A percentile compares a stretch with the other conserved stretches of the same genome.
phyloP scores from a whole-genome alignment of 1,140 invertebrate species.

The Cephus cinctus region DNA sequence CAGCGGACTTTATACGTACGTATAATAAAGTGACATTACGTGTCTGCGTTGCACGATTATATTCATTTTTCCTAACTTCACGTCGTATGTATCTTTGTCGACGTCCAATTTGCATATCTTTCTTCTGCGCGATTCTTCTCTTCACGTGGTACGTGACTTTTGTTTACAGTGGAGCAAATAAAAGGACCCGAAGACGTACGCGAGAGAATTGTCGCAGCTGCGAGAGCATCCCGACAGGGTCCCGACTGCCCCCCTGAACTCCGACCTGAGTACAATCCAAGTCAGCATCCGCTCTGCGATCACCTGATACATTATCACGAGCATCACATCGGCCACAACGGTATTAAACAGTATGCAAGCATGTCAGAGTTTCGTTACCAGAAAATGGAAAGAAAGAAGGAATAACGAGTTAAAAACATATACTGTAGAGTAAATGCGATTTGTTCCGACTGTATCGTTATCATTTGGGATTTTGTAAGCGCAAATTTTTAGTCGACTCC shows the following conservation, averaged over 20 bases:
- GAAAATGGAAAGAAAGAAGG: not conserved
- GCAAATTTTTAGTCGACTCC: no score
- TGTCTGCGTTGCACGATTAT: conserved; percentile 1
- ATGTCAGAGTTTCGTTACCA: no score
- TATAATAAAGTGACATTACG: conserved; percentile 25
- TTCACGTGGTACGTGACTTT: no score
- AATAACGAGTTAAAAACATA: no score
- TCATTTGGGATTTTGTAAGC: no score
- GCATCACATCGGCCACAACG: conserved; percentile 49
- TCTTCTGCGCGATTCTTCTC: not conserved
- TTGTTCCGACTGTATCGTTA: no score
- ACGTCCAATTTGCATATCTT: no score
- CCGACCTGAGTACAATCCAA: conserved; percentile 52
- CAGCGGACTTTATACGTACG: conserved; percentile 85
- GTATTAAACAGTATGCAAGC: conserved; percentile 28
- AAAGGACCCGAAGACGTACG: conserved; percentile 69
- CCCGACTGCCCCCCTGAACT: conserved; percentile 62
- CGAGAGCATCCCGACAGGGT: conserved; percentile 60
- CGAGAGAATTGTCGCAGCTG: conserved; percentile 69
- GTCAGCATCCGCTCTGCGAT: conserved; percentile 49
- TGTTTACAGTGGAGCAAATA: conserved; percentile 71
- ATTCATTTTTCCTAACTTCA: not conserved
- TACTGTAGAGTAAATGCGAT: no score
- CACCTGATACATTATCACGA: conserved; percentile 57
- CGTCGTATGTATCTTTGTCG: no score